A percentile compares a stretch with the other conserved stretches of the same genome.
Conservation (phyloP, 1,140 invertebrate species). For the Eubasilissa regina region DNA sequence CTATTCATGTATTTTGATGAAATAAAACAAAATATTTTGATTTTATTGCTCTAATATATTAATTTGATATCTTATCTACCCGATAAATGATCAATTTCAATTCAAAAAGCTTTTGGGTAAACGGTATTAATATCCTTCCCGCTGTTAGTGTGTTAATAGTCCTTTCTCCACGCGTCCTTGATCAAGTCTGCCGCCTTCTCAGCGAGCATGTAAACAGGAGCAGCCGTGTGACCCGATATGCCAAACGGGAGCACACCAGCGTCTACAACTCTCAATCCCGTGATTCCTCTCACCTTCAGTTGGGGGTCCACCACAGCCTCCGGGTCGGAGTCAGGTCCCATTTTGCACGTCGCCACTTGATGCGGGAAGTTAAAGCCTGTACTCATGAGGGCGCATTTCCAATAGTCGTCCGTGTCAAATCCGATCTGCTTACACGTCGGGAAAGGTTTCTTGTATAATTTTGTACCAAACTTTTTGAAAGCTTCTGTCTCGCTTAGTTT, state of each 20-base stretch:
- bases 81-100: too few species aligned
- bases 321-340: slow-evolving; percentile 80
- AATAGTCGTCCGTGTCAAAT: slow-evolving; percentile 79
- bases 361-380: slow-evolving; percentile 80
- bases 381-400: slow-evolving; percentile 81
- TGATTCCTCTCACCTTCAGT: slow-evolving; percentile 80
- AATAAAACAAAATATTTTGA: too few species aligned
- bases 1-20: too few species aligned
- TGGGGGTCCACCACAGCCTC: slow-evolving; percentile 82
- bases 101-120: too few species aligned
- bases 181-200: slow-evolving; percentile 90
- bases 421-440: slow-evolving; percentile 73
- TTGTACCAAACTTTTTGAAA: slow-evolving; percentile 75
- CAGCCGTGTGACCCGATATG: slow-evolving; percentile 82
- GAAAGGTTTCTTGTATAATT: slow-evolving; percentile 72
- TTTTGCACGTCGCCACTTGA: slow-evolving; percentile 81
- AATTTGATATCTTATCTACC: too few species aligned
- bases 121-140: too few species aligned
- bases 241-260: slow-evolving; percentile 83
- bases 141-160: neutral
- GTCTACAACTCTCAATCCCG: slow-evolving; percentile 82
- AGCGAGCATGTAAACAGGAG: slow-evolving; percentile 86
- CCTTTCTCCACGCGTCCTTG: slow-evolving; percentile 73
- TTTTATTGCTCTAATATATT: too few species aligned
- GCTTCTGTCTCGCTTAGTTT: slow-evolving; percentile 75